Base-by-base conservation (phyloP, 2,888 invertebrate genomes). In the Melieria omissa region DNA sequence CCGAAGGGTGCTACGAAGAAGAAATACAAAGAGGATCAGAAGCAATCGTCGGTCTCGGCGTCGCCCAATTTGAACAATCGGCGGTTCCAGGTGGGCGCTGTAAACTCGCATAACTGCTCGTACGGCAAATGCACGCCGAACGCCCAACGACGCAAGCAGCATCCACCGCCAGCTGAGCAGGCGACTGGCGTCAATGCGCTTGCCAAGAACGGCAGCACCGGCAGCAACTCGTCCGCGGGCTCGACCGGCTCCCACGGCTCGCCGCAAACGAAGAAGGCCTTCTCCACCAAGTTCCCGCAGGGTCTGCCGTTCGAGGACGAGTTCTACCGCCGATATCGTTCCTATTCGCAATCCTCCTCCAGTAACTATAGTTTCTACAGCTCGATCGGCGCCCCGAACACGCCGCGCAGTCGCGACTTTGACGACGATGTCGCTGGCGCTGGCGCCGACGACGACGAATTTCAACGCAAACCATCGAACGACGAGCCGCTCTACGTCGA, bases 401-500 rank as follows among this genome's bases (percentile, higher is more conserved):
- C 81, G 1, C 69, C 76, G 45, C 74, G 16, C 73, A 70, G 57
- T 72, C 75, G 5, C 57, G 66, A 66, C 70, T 69, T 62, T 65
- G 73, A 78, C 52, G 78, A 80, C 62, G 77, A 78, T 44, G 63
- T 16, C 42, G 52, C 49, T 29, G 55, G 47, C 47, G 46, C 41
- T 12, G n/a, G 57, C 12, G 74, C 72, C n/a, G 75, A 77, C 60
- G 82, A 81, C 74, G 86, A 87, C 78, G 87, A 87, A 78, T 87
- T 87, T 71, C 83, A 84, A 67, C 84, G 88, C 65, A 86, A 86
- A 71, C 87, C 87, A 69, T 82, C 85, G 70, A 86, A 82, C 72
- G 87, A 87, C 76, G 88, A 87, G 73, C 82, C 86, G 70, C 81
- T 87, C 9, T 88, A 88, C 77, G 87, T 87, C 71, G 87, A 88